Evolutionary conservation across 2,888 invertebrate genomes (phyloP), one percentile per base, ranked within the genome.

Genomic region (Thera obeliscata): DNA sequence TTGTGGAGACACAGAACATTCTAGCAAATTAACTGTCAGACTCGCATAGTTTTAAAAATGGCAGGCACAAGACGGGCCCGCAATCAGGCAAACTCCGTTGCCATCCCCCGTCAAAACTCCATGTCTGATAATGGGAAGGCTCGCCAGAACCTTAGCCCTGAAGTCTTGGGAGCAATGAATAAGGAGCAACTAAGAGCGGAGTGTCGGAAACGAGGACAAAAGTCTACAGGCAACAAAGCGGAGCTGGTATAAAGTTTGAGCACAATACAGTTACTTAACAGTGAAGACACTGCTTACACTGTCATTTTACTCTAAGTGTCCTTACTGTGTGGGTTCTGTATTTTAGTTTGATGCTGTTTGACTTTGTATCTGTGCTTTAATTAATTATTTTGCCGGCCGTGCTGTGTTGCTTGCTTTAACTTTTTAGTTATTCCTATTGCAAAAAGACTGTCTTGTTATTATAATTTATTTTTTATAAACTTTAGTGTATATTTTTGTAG

Each of bases 151-250:
- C 81, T 93, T 74, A 91, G 87, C 72, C 90, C 91, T 65, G 94
- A 94, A 79, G 89, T 94, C 80, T 89, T 95, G 83, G 92, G 94
- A 67, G 89, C 94, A 73, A 94, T 95, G 94, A 95, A 94, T 82
- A 96, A 96, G 93, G 95, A 96, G 83, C 96, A 96, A 84, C 93
- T 96, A 74, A 95, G 96, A 79, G 90, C 91, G 66, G 96, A 96
- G 85, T 95, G 96, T 93, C 93, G 95, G 77, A 95, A 95, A 90
- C 89, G 96, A 80, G 96, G 96, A 76, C 95, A 95, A 87, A 95
- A 95, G 84, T 94, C 95, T 57, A 94, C 95, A 74, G 96, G 96
- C 85, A 96, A 95, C 94, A 96, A 96, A 91, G 94, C 93, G 77
- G 96, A 96, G 94, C 94, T 96, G 96, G 96, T 96, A 96, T 89